These are phyloP conservation scores for Glyptemys insculpta DNA, from an alignment of 2,797 vertebrate genomes.

Conservation along the genomic window DNA sequence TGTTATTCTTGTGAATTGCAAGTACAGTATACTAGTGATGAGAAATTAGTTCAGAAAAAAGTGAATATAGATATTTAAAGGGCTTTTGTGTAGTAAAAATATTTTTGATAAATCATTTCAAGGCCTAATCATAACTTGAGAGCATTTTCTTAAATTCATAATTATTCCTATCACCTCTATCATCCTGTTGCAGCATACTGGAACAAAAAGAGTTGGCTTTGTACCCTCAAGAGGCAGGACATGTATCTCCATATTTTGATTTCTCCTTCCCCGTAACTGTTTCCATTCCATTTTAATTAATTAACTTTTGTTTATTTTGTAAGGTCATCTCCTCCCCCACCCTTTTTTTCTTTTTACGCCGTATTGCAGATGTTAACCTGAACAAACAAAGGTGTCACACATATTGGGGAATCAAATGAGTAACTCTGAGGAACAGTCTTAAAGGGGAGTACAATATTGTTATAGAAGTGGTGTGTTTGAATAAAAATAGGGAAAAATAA, in stretches of 20 bases:
- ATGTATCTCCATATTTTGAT: slow-evolving; percentile 59
- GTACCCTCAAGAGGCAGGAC: slow-evolving; percentile 46
- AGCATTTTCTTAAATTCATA: slow-evolving; percentile 44
- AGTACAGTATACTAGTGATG: not conserved
- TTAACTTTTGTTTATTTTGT: not conserved
- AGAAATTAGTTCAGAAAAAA: not conserved
- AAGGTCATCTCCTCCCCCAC: not conserved
- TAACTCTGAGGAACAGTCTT: slow-evolving; percentile 49
- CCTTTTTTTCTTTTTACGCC: slow-evolving; percentile 26
- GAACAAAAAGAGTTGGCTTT: slow-evolving; percentile 27
- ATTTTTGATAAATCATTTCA: not conserved
- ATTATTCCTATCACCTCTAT: slow-evolving; percentile 3
- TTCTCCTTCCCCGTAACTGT: slow-evolving; percentile 15
- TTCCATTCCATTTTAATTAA: slow-evolving; percentile 48
- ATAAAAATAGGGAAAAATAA: slow-evolving; percentile 39
- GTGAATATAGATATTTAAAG: slow-evolving; percentile 24
- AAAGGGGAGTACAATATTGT: slow-evolving; percentile 15
- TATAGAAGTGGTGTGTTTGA: slow-evolving; percentile 14
- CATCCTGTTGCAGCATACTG: slow-evolving; percentile 27
- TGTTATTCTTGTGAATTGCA: not conserved
- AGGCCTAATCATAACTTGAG: slow-evolving; percentile 3
- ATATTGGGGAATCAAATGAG: slow-evolving; percentile 41
- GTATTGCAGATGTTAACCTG: slow-evolving; percentile 52
- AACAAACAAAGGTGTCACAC: slow-evolving; percentile 41
- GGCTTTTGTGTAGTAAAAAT: not conserved